These are phyloP conservation scores for Amblyopsis rosae DNA, from an alignment of 2,113 vertebrate species.

Conservation along the genomic window DNA sequence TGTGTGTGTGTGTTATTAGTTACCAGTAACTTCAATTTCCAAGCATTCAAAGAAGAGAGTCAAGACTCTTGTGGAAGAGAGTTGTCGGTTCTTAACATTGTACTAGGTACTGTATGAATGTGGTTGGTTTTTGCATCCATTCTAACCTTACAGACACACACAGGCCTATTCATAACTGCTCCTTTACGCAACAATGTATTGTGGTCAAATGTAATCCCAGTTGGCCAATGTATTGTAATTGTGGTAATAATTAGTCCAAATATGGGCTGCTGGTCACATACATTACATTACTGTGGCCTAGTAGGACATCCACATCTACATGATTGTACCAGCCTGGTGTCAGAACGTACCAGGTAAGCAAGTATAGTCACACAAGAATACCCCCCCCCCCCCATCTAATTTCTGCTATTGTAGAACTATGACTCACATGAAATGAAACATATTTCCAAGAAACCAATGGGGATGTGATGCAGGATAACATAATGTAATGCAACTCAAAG, in stretches of 20 bases:
- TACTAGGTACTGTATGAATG: no score
- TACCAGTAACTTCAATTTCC: neutral
- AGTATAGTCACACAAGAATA: neutral
- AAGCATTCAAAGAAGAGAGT: neutral
- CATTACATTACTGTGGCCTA: neutral
- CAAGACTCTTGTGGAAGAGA: neutral
- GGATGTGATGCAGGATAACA: conserved; percentile 29
- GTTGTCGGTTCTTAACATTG: no score
- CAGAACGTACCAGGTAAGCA: neutral
- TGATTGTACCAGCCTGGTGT: neutral
- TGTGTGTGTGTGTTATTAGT: neutral
- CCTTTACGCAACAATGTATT: neutral
- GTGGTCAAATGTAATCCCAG: neutral
- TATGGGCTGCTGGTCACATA: neutral
- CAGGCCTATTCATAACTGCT: no score
- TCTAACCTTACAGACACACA: no score
- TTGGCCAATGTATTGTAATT: neutral
- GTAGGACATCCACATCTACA: neutral
- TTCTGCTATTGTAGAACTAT: neutral
- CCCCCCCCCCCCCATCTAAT: neutral
- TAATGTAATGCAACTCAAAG: conserved; percentile 34
- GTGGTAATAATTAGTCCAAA: neutral
- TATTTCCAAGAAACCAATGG: conserved; percentile 22
- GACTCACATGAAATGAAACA: neutral
- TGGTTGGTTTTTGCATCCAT: no score